These are phyloP conservation scores for Pantala flavescens DNA, from an alignment of 1,140 invertebrate genomes.

Conservation along the genomic window DNA sequence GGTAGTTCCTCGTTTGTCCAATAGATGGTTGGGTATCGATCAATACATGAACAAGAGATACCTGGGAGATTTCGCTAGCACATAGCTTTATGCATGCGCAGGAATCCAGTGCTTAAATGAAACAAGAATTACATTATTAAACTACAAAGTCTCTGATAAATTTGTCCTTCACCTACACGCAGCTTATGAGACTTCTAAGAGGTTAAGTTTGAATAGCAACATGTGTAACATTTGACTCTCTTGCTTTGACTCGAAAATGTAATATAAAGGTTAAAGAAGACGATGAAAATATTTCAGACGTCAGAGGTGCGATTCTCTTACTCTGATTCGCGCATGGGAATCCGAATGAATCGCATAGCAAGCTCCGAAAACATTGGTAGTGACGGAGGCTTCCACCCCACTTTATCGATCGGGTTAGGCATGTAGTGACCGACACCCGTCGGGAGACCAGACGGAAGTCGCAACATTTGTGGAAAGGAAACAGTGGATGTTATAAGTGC, in stretches of 20 bases:
- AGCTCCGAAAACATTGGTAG: neutral
- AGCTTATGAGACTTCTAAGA: too few relatives aligned
- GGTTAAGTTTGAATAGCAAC: too few relatives aligned
- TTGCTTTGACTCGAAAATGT: too few relatives aligned
- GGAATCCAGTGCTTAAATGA: neutral
- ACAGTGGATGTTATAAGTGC: neutral
- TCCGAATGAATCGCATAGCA: neutral
- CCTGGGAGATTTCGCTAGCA: neutral
- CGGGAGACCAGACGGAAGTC: neutral
- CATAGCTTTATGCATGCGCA: neutral
- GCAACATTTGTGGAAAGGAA: neutral
- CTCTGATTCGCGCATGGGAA: too few relatives aligned
- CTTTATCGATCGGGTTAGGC: neutral
- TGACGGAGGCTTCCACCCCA: neutral
- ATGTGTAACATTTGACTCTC: too few relatives aligned
- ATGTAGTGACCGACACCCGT: slow-evolving; percentile 3
- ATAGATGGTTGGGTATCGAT: neutral
- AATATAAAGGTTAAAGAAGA: too few relatives aligned
- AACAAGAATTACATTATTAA: too few relatives aligned
- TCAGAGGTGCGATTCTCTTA: too few relatives aligned
- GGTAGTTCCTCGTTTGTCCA: neutral
- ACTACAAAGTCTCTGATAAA: too few relatives aligned
- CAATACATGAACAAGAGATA: neutral
- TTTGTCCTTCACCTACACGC: too few relatives aligned
- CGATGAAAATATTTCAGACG: too few relatives aligned